Percentiles rank a stretch among this genome's conserved stretches.
These are phyloP conservation scores for Gorsachius magnificus DNA, from an alignment of 2,797 vertebrate genomes.

Conservation along the genomic window DNA sequence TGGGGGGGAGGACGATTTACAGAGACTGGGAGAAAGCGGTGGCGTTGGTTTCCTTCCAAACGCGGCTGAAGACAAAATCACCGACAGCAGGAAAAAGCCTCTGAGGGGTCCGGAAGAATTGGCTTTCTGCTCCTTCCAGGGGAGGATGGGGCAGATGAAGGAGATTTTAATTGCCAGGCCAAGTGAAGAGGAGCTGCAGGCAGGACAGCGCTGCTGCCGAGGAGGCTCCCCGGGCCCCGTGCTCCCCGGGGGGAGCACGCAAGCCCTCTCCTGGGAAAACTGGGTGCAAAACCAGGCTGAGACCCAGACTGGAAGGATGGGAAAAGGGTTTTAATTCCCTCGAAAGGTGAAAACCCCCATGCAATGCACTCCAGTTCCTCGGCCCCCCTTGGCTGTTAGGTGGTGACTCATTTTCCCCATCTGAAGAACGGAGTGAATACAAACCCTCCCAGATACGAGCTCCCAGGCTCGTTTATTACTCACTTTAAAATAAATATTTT, in stretches of 20 bases:
- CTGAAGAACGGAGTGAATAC: background rate
- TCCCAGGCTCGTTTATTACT: background rate
- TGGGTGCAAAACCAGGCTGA: background rate
- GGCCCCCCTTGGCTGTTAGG: background rate
- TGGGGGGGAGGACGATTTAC: background rate
- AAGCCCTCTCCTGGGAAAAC: background rate
- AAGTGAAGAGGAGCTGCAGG: background rate
- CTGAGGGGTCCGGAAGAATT: background rate
- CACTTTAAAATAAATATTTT: background rate
- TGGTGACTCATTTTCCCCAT: background rate
- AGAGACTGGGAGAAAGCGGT: background rate
- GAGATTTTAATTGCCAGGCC: background rate
- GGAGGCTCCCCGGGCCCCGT: background rate
- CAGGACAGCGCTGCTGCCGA: background rate
- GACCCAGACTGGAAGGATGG: background rate
- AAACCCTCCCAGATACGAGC: background rate
- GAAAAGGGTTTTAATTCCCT: background rate
- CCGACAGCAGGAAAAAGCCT: background rate
- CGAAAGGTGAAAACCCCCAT: background rate
- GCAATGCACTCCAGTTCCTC: background rate
- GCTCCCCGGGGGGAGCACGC: rapidly evolving
- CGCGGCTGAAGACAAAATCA: background rate
- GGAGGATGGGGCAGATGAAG: background rate
- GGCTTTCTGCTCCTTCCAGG: background rate
- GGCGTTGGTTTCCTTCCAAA: slow-evolving; percentile 4